Conservation (phyloP, 37 sponge, comb jelly and placozoan species). For the Tethya wilhelma region DNA sequence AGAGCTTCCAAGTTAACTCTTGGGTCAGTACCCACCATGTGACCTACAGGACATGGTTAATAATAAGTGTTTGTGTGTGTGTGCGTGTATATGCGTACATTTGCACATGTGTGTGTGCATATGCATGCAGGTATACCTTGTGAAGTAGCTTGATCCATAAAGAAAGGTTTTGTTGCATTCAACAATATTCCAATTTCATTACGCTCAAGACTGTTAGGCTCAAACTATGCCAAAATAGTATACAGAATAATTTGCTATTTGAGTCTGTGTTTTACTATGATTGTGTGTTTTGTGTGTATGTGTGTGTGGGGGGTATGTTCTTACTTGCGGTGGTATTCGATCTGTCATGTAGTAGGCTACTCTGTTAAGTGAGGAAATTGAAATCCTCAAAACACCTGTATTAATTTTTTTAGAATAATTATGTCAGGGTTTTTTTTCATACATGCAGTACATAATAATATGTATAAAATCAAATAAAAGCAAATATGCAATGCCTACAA, state of each 20-base stretch:
- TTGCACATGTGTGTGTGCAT: not conserved
- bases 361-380: not conserved
- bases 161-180: slow-evolving; percentile 21
- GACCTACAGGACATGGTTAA: not conserved
- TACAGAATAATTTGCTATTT: not conserved
- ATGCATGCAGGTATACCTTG: not conserved
- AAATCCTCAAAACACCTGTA: not conserved
- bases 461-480: too few relatives aligned
- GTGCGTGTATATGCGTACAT: not conserved
- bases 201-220: not conserved
- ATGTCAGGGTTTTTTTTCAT: too few relatives aligned
- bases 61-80: not conserved
- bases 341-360: slow-evolving; percentile 19
- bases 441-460: too few relatives aligned
- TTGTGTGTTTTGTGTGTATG: too few relatives aligned
- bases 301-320: not conserved
- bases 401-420: too few relatives aligned
- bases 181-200: not conserved
- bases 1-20: slow-evolving; percentile 4
- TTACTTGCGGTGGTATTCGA: slow-evolving; percentile 6
- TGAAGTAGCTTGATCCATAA: slow-evolving; percentile 14
- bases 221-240: not conserved
- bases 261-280: not conserved
- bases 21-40: not conserved
- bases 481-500: too few relatives aligned